Conservation (phyloP, 2,113 vertebrate species). For the Lamprotornis superbus region DNA sequence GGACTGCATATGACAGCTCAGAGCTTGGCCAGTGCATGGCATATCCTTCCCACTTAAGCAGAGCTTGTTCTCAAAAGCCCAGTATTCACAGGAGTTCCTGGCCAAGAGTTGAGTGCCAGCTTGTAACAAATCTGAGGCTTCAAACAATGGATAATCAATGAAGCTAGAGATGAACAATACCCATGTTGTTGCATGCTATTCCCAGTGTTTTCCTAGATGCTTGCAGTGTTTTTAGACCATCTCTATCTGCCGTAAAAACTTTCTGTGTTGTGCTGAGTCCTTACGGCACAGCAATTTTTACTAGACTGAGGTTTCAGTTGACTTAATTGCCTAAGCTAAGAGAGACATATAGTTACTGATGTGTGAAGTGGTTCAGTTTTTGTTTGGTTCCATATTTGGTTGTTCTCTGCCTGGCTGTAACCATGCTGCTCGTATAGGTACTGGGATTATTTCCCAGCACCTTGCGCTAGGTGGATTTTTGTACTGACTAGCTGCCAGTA, state of each 20-base stretch:
- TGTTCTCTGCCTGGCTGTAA: not conserved
- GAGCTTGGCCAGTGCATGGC: not conserved
- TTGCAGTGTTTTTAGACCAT: not conserved
- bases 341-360: not conserved
- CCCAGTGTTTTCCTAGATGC: slow-evolving; percentile 31
- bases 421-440: not conserved
- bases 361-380: not conserved
- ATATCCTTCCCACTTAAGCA: not conserved
- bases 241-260: not conserved
- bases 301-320: not conserved
- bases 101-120: slow-evolving; percentile 8
- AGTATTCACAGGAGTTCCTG: not conserved
- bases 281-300: not conserved
- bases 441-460: slow-evolving; percentile 2
- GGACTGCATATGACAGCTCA: not conserved
- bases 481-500: not conserved
- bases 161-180: slow-evolving; percentile 24
- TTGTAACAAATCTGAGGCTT: slow-evolving; percentile 39
- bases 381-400: not conserved
- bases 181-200: slow-evolving; percentile 29
- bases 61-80: slow-evolving; percentile 12
- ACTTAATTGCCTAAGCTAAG: not conserved
- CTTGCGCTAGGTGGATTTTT: not conserved
- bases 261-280: not conserved
- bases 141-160: slow-evolving; percentile 43